Conservation (phyloP, 2,797 vertebrate species). For the Melanotaenia trifasciata region DNA sequence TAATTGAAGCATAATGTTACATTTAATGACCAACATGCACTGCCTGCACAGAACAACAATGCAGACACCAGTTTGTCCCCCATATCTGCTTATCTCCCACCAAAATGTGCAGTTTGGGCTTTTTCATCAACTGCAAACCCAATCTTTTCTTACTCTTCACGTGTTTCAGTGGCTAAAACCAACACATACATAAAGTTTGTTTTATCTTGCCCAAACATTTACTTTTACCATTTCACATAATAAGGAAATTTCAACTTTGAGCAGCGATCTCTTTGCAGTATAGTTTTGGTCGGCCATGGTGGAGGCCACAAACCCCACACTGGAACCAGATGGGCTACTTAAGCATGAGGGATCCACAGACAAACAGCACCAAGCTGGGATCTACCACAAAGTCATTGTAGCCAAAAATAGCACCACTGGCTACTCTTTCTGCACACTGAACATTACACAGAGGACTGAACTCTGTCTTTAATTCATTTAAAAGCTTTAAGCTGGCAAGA, state of each 20-base stretch:
- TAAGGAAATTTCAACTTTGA: not conserved
- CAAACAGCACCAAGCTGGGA: constrained; percentile 20
- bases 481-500: constrained; percentile 8
- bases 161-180: not conserved
- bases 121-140: not conserved
- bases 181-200: not conserved
- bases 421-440: constrained; percentile 10
- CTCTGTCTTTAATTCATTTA: not conserved
- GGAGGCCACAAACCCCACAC: not conserved
- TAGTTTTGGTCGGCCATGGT: not conserved
- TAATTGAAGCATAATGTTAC: not conserved
- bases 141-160: not conserved
- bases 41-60: not conserved
- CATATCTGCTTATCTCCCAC: not conserved
- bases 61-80: not conserved
- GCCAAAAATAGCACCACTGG: constrained; percentile 2
- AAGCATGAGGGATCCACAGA: constrained; percentile 12
- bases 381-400: not conserved
- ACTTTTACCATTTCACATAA: not conserved
- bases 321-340: constrained; percentile 15
- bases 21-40: not conserved
- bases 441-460: not conserved
- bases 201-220: not conserved
- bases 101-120: not conserved
- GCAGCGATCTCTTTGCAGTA: constrained; percentile 1